Percentiles rank a stretch among this genome's conserved stretches.
These are phyloP conservation scores for Acanthopagrus latus DNA, from an alignment of 2,797 vertebrate genomes.

Conservation along the genomic window DNA sequence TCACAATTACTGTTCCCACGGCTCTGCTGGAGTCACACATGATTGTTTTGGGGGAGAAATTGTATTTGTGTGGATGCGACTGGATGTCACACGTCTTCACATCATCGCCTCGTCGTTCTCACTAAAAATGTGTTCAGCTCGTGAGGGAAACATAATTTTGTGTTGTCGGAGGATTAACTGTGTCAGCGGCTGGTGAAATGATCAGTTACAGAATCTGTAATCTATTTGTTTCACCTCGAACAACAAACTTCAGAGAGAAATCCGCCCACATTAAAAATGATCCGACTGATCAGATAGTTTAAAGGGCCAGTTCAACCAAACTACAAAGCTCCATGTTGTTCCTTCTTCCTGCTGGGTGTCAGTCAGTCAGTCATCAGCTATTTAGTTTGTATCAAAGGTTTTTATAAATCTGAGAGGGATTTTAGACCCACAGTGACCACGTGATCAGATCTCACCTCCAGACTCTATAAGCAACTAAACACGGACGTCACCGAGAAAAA, in stretches of 20 bases:
- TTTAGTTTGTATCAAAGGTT: too few species aligned
- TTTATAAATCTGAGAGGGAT: too few species aligned
- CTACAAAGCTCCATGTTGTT: background rate
- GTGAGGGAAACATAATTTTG: slow-evolving; percentile 1
- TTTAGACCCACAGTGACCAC: too few species aligned
- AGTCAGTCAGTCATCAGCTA: background rate
- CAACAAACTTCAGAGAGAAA: slow-evolving; percentile 8
- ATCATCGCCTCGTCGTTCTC: slow-evolving; percentile 7
- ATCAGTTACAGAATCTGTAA: slow-evolving; percentile 30
- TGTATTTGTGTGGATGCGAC: slow-evolving; percentile 63
- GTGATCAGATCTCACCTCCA: too few species aligned
- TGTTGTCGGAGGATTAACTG: slow-evolving; percentile 25
- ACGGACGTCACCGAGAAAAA: too few species aligned
- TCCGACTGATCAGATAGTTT: background rate
- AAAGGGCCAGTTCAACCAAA: slow-evolving; percentile 1
- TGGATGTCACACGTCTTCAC: slow-evolving; percentile 40
- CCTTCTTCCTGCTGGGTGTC: too few species aligned
- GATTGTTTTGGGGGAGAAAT: slow-evolving; percentile 73
- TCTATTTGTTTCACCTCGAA: slow-evolving; percentile 20
- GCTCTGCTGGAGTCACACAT: slow-evolving; percentile 54
- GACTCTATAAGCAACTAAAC: too few species aligned
- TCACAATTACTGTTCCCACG: slow-evolving; percentile 77
- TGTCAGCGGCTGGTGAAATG: slow-evolving; percentile 39
- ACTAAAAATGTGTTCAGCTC: background rate
- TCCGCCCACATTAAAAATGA: background rate